Percentiles rank a stretch among this genome's conserved stretches.
These are phyloP conservation scores for Tachysurus fulvidraco DNA, from an alignment of 2,113 vertebrate genomes.

Conservation along the genomic window DNA sequence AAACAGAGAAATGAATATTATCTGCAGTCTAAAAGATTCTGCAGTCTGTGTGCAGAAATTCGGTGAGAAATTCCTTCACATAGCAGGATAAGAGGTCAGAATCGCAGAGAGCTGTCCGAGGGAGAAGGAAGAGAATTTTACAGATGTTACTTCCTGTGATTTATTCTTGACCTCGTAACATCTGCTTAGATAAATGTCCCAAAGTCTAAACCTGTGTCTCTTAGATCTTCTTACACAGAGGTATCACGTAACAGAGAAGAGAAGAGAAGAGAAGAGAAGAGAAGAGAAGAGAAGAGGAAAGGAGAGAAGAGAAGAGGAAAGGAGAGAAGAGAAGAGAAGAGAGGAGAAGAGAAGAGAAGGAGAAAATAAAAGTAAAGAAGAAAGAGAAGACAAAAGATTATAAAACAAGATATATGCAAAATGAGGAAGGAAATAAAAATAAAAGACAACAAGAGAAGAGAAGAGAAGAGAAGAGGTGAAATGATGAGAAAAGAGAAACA, in stretches of 20 bases:
- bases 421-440: no score
- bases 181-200: neutral
- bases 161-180: neutral
- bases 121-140: neutral
- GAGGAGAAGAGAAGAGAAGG: neutral
- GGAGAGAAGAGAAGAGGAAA: neutral
- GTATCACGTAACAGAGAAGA: neutral
- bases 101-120: neutral
- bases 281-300: neutral
- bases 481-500: no score
- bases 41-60: neutral
- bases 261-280: neutral
- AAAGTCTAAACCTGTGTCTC: neutral
- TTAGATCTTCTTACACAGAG: conserved; percentile 5
- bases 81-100: neutral
- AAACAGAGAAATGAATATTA: neutral
- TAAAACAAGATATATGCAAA: no score
- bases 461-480: neutral
- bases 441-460: neutral
- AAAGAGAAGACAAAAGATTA: neutral
- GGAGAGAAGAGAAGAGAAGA: neutral
- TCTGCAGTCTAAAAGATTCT: neutral
- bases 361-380: neutral
- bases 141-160: conserved; percentile 17
- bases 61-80: neutral